These are phyloP conservation scores for Candoia aspera DNA, from an alignment of 2,113 vertebrate species.

Conservation along the genomic window DNA sequence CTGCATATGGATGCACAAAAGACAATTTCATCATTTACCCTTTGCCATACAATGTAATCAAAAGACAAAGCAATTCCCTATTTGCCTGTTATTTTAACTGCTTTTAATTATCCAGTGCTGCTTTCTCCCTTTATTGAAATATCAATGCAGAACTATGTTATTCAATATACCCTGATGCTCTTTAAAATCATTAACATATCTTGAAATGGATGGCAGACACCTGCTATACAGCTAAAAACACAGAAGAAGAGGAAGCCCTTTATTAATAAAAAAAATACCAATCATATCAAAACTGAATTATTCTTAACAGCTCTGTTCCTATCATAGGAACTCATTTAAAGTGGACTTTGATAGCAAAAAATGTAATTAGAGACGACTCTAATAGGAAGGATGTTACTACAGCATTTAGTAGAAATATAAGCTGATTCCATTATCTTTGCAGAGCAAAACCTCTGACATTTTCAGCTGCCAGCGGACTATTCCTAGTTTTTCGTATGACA, in stretches of 20 bases:
- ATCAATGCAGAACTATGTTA: slow-evolving; percentile 56
- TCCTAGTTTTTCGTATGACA: slow-evolving; percentile 53
- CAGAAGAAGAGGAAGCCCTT: slow-evolving; percentile 21
- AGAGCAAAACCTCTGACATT: slow-evolving; percentile 64
- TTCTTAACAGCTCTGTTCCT: slow-evolving; percentile 60
- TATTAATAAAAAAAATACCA: slow-evolving; percentile 50
- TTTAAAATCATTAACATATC: slow-evolving; percentile 53
- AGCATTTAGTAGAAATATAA: slow-evolving; percentile 65
- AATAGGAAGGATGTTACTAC: slow-evolving; percentile 64
- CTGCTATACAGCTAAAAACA: slow-evolving; percentile 40
- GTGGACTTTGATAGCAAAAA: slow-evolving; percentile 56
- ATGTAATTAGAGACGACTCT: slow-evolving; percentile 67
- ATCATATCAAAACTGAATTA: slow-evolving; percentile 45
- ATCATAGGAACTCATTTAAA: slow-evolving; percentile 62
- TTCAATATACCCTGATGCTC: slow-evolving; percentile 48
- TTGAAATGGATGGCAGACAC: slow-evolving; percentile 51
- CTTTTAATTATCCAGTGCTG: slow-evolving; percentile 72
- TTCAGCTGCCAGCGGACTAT: slow-evolving; percentile 49
- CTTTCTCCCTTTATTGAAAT: slow-evolving; percentile 63
- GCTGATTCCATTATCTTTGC: slow-evolving; percentile 61
- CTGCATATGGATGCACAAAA: slow-evolving; percentile 44
- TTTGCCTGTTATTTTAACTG: slow-evolving; percentile 67
- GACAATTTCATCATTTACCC: slow-evolving; percentile 59
- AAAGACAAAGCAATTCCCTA: slow-evolving; percentile 60
- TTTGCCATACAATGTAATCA: slow-evolving; percentile 54